Evolutionary conservation across 2,797 vertebrate genomes (phyloP).

Genomic region (Fratercula arctica): DNA sequence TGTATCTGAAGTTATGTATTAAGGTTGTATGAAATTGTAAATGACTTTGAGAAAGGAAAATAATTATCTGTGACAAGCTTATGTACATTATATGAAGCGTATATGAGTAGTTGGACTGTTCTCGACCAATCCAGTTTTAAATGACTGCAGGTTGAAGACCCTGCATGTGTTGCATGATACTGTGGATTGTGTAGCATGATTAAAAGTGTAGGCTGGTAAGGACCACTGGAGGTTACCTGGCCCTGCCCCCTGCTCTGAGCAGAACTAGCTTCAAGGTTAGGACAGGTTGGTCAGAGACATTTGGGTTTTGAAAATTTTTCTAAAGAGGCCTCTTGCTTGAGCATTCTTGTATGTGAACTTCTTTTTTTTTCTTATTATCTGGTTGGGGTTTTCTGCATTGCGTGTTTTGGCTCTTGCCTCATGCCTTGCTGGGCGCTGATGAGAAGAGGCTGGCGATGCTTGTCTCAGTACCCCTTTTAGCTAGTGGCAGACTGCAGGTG

Average conservation of each 20-base stretch:
- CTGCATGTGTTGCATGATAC: background rate
- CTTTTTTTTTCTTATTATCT: fast-evolving
- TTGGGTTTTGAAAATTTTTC: background rate
- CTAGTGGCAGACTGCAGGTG: background rate
- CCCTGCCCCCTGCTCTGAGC: background rate
- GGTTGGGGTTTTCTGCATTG: background rate
- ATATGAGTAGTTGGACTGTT: background rate
- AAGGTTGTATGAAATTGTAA: background rate
- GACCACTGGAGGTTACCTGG: background rate
- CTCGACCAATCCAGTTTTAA: background rate
- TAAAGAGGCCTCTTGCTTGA: background rate
- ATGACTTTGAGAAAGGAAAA: background rate
- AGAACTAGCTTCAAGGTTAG: background rate
- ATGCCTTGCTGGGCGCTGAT: background rate
- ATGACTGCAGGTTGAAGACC: background rate
- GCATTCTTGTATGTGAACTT: background rate
- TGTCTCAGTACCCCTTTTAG: background rate
- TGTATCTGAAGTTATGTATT: background rate
- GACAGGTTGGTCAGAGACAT: background rate
- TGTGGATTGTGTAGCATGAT: background rate
- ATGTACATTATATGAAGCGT: fast-evolving
- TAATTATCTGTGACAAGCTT: background rate
- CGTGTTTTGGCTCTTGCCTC: background rate
- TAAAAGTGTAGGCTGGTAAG: background rate
- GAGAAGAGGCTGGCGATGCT: background rate